Conservation (phyloP, 2,888 invertebrate genomes). For the Cyclophora punctaria region DNA sequence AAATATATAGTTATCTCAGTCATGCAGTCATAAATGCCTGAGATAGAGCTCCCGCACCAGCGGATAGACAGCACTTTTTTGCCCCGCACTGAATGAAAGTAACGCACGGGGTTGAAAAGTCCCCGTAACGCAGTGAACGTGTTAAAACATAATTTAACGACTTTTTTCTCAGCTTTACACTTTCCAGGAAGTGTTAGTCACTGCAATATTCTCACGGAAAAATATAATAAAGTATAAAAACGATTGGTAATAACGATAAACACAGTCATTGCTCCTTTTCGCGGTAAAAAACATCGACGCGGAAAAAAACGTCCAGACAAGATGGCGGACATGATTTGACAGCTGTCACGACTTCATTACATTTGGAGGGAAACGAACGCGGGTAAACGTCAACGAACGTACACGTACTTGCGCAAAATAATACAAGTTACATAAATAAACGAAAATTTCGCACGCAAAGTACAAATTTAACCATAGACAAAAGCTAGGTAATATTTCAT, state of each 20-base stretch:
- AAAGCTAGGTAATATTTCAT: too few relatives aligned
- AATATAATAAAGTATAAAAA: constrained; percentile 21
- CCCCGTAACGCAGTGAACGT: too few relatives aligned
- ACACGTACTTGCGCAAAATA: constrained; percentile 1
- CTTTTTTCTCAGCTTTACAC: constrained; percentile 1
- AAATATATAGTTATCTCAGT: too few relatives aligned
- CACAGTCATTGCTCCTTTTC: constrained; percentile 23
- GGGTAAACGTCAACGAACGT: constrained; percentile 12
- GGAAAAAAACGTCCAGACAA: constrained; percentile 8
- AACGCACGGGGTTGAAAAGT: too few relatives aligned
- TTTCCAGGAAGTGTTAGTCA: constrained; percentile 16
- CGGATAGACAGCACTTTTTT: too few relatives aligned
- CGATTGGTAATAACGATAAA: constrained; percentile 23
- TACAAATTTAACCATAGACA: too few relatives aligned
- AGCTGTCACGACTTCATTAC: constrained; percentile 27
- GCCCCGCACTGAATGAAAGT: too few relatives aligned
- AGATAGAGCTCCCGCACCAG: too few relatives aligned
- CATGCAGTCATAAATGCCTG: too few relatives aligned
- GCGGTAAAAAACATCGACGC: constrained; percentile 2
- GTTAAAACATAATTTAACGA: constrained; percentile 10
- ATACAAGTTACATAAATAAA: too few relatives aligned
- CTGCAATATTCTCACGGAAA: constrained; percentile 11
- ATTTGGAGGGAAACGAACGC: constrained; percentile 19
- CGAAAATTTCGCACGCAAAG: too few relatives aligned
- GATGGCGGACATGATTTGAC: constrained; percentile 24